A percentile compares a stretch with the other conserved stretches of the same genome.
These are phyloP conservation scores for Nomada flava DNA, from an alignment of 2,888 invertebrate species.

Conservation along the genomic window DNA sequence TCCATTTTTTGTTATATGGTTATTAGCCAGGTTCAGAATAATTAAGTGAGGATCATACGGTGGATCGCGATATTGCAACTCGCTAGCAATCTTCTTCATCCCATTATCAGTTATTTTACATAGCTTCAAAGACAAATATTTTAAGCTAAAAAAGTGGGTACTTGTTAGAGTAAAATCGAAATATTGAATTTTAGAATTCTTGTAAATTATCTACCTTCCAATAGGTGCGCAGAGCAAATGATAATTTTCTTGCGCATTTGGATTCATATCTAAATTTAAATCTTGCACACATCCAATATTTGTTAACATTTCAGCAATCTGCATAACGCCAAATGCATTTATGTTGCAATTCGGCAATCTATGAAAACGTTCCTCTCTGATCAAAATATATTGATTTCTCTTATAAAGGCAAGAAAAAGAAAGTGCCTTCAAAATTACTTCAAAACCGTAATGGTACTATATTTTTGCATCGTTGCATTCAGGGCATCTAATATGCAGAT, in stretches of 20 bases:
- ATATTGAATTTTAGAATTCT: not conserved
- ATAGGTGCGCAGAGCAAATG: conserved; percentile 72
- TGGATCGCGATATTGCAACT: conserved; percentile 70
- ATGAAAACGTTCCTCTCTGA: conserved; percentile 20
- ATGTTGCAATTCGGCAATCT: conserved; percentile 80
- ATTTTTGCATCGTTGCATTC: conserved; percentile 60
- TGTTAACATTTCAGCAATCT: conserved; percentile 73
- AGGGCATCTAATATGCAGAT: conserved; percentile 68
- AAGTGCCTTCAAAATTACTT: conserved; percentile 54
- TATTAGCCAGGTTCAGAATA: conserved; percentile 81
- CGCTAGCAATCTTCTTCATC: conserved; percentile 72
- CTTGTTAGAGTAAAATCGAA: not conserved
- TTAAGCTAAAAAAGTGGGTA: conserved; percentile 60
- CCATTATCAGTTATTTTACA: conserved; percentile 79
- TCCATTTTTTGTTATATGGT: conserved; percentile 80
- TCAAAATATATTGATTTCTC: no score
- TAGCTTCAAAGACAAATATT: conserved; percentile 77
- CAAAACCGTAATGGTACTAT: conserved; percentile 66
- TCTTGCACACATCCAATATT: conserved; percentile 73
- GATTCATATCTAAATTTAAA: conserved; percentile 81
- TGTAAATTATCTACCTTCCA: conserved; percentile 58
- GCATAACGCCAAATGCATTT: conserved; percentile 75
- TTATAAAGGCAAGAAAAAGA: not conserved
- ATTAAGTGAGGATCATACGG: conserved; percentile 70
- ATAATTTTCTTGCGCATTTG: conserved; percentile 78